Conservation (phyloP, 1,140 invertebrate genomes). For the Nixonia krombeini region DNA sequence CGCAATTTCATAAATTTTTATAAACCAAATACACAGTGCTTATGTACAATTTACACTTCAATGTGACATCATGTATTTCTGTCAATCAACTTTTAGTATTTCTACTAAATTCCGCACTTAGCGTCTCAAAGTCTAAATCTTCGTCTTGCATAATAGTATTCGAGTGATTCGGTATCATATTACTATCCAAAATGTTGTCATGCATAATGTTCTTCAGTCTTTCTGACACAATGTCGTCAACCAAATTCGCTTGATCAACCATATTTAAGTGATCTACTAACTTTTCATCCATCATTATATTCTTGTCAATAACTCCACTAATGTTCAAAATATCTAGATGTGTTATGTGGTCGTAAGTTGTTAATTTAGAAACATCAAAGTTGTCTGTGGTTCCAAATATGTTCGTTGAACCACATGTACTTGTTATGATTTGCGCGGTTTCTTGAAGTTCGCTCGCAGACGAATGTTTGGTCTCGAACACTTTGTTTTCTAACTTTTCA, state of each 20-base stretch:
- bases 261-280: constrained; percentile 63
- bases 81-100: constrained; percentile 36
- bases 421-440: constrained; percentile 32
- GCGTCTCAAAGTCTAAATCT: constrained; percentile 26
- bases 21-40: no score
- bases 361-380: no score
- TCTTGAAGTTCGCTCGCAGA: constrained; percentile 20
- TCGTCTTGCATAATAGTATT: constrained; percentile 27
- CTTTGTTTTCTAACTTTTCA: constrained; percentile 14
- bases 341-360: constrained; percentile 61
- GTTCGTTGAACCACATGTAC: no score
- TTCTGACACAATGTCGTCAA: constrained; percentile 64
- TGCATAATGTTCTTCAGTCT: constrained; percentile 65
- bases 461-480: constrained; percentile 3
- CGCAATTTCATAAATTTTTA: no score
- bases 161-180: constrained; percentile 56
- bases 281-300: constrained; percentile 68
- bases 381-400: constrained; percentile 63
- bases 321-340: constrained; percentile 63
- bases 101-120: constrained; percentile 26
- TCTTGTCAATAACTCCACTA: no score
- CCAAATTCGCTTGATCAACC: constrained; percentile 61
- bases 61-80: background rate
- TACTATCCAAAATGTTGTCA: constrained; percentile 62
- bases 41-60: constrained; percentile 6